A percentile compares a stretch with the other conserved stretches of the same genome.
Evolutionary conservation across 2,797 vertebrate species (phyloP).

Genomic region (Gambelia wislizenii): DNA sequence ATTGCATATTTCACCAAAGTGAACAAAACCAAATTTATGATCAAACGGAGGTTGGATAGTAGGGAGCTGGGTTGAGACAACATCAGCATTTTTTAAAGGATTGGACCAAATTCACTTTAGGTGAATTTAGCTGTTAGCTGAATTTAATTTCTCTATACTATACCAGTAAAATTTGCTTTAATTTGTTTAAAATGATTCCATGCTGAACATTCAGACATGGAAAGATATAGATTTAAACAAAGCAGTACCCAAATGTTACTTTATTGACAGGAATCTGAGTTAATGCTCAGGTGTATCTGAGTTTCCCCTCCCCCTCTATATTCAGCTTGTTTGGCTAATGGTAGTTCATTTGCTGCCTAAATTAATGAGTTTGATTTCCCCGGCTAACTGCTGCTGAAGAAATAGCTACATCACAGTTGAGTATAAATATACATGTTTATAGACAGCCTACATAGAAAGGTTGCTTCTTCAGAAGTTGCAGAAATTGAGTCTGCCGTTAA

Average conservation of each 20-base stretch:
- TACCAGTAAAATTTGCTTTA: no score
- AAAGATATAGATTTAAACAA: neutral
- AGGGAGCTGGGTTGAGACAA: no score
- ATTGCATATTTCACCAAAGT: no score
- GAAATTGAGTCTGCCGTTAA: conserved; percentile 28
- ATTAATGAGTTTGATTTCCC: conserved; percentile 13
- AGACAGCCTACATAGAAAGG: conserved; percentile 34
- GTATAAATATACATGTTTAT: conserved; percentile 21
- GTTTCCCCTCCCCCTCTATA: neutral
- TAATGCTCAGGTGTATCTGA: conserved; percentile 10
- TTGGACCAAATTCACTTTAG: no score
- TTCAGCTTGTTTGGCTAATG: neutral
- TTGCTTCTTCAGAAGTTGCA: conserved; percentile 17
- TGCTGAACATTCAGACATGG: neutral
- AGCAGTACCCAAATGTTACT: neutral
- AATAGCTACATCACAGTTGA: neutral
- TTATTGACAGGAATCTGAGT: neutral
- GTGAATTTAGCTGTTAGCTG: no score
- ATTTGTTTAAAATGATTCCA: neutral
- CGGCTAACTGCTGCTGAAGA: conserved; percentile 38
- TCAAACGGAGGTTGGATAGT: no score
- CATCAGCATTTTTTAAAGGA: no score
- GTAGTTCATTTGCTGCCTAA: conserved; percentile 25
- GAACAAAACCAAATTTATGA: no score
- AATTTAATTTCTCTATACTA: no score